phyloP scores from a whole-genome alignment of 2,888 invertebrate genomes.

The Harpalus rufipes region DNA sequence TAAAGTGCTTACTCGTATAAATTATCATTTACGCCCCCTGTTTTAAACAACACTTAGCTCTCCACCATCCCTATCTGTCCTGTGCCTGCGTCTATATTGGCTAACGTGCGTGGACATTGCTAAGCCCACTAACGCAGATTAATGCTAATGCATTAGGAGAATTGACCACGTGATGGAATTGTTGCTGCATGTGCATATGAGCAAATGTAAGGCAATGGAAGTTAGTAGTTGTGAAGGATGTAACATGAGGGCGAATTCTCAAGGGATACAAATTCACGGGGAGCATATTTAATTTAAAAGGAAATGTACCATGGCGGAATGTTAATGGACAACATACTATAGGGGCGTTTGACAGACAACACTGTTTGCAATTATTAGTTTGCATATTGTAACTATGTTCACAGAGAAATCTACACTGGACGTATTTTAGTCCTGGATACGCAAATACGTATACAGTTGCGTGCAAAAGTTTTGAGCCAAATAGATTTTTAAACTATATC shows the following conservation, averaged over 20 bases:
- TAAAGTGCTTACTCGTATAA: constrained; percentile 65
- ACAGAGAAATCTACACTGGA: not conserved
- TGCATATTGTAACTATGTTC: not conserved
- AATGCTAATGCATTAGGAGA: constrained; percentile 65
- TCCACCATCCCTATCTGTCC: not conserved
- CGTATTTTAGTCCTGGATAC: not conserved
- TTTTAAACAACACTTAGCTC: constrained; percentile 57
- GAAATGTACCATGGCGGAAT: not conserved
- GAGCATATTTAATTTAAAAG: not conserved
- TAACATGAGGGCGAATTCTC: not conserved
- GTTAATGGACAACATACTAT: not conserved
- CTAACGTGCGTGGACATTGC: constrained; percentile 56
- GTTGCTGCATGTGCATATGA: constrained; percentile 38
- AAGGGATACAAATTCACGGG: not conserved
- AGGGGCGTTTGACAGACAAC: not conserved
- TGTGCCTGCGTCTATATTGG: not conserved
- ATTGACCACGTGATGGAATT: constrained; percentile 55
- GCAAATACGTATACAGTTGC: too few relatives aligned
- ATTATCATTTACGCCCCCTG: constrained; percentile 61
- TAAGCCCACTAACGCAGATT: constrained; percentile 59
- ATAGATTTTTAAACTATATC: too few relatives aligned
- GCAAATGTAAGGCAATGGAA: not conserved
- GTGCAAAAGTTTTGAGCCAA: too few relatives aligned
- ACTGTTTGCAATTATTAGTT: not conserved
- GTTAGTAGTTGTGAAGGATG: not conserved